Conservation (phyloP, 2,797 vertebrate species). For the Taenioides sp. region DNA sequence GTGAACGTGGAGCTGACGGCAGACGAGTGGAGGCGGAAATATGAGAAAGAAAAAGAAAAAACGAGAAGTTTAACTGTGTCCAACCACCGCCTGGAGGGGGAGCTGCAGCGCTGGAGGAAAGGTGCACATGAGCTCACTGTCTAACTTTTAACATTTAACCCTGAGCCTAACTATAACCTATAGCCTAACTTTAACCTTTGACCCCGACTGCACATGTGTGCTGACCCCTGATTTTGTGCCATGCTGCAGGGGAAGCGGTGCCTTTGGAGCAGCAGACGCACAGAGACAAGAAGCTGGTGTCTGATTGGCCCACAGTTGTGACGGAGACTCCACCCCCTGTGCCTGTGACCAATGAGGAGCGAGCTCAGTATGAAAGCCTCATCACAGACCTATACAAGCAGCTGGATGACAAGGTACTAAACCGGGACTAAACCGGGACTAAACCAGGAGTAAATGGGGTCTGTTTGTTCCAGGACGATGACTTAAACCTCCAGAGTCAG, state of each 20-base stretch:
- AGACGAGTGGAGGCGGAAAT: constrained; percentile 98
- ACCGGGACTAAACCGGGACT: not conserved
- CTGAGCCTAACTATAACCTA: too few species aligned
- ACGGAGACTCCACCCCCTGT: constrained; percentile 76
- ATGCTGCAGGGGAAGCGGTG: constrained; percentile 88
- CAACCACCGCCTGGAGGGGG: constrained; percentile 73
- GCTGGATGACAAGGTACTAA: not conserved
- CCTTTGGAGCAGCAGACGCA: constrained; percentile 90
- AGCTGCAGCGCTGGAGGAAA: constrained; percentile 78
- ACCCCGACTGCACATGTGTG: too few species aligned
- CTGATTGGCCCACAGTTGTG: constrained; percentile 78
- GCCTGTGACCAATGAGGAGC: constrained; percentile 83
- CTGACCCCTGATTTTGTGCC: too few species aligned
- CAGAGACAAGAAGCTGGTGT: constrained; percentile 78
- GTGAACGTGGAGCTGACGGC: constrained; percentile 95
- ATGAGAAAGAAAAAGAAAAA: constrained; percentile 91
- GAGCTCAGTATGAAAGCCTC: constrained; percentile 89
- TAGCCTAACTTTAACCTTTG: too few species aligned
- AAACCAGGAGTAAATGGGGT: not conserved
- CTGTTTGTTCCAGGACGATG: constrained; percentile 85
- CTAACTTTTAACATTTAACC: not conserved
- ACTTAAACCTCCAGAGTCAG: constrained; percentile 97
- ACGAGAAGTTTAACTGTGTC: constrained; percentile 57
- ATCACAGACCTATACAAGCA: constrained; percentile 66
- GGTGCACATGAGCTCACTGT: constrained; percentile 48